phyloP scores from a whole-genome alignment of 2,113 vertebrate species.

The Pelmatolapia mariae region DNA sequence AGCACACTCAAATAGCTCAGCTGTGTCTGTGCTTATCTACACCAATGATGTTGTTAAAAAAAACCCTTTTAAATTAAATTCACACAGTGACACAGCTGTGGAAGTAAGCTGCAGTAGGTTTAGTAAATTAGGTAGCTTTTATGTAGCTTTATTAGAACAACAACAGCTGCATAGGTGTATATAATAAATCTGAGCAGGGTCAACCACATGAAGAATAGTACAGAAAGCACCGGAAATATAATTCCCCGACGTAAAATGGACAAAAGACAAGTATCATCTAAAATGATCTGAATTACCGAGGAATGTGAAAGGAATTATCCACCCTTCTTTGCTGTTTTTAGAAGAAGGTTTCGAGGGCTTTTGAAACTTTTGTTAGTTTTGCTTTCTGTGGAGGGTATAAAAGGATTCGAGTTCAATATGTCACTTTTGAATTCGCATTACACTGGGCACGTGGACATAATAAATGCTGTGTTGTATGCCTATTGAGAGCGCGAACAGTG shows the following conservation, averaged over 20 bases:
- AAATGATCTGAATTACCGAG: background rate
- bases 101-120: background rate
- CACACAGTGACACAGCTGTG: background rate
- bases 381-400: background rate
- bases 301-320: background rate
- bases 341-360: background rate
- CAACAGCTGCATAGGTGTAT: background rate
- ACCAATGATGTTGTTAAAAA: background rate
- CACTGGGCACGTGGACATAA: background rate
- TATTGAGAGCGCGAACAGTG: background rate
- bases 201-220: background rate
- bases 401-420: background rate
- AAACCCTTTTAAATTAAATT: background rate
- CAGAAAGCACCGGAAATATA: background rate
- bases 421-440: background rate
- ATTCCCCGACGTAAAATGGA: background rate
- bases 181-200: background rate
- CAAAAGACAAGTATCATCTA: background rate
- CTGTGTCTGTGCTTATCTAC: background rate
- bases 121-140: background rate
- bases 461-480: background rate
- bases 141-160: background rate
- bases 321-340: background rate
- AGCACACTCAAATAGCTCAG: background rate
- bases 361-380: background rate